A percentile compares a stretch with the other conserved stretches of the same genome.
Evolutionary conservation across 2,888 invertebrate species (phyloP).

Genomic region (Eupeodes luniger): DNA sequence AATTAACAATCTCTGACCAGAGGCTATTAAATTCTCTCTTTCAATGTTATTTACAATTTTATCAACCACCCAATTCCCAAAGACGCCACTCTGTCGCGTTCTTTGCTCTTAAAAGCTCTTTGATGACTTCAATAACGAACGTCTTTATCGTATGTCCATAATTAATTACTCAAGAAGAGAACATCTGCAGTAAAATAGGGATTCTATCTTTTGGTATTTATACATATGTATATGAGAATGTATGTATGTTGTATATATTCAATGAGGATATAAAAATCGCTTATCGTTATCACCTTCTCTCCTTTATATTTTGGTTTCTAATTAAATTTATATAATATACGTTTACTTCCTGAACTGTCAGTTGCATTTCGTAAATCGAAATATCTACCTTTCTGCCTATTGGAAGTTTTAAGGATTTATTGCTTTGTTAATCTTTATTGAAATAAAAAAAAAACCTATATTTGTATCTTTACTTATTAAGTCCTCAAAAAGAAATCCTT

Average conservation of each 20-base stretch:
- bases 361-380: slow-evolving; percentile 26
- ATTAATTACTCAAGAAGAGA: slow-evolving; percentile 47
- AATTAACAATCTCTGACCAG: slow-evolving; percentile 24
- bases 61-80: background rate
- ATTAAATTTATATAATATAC: slow-evolving; percentile 50
- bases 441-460: background rate
- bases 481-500: background rate
- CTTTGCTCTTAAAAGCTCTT: slow-evolving; percentile 32
- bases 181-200: slow-evolving; percentile 47
- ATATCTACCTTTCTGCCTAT: background rate
- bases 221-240: background rate
- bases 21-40: slow-evolving; percentile 25
- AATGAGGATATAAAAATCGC: slow-evolving; percentile 8
- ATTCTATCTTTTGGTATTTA: background rate
- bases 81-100: slow-evolving; percentile 51
- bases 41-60: background rate
- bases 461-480: background rate
- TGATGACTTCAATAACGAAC: slow-evolving; percentile 56
- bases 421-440: slow-evolving; percentile 17
- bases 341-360: slow-evolving; percentile 33
- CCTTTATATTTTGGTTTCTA: background rate
- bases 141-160: slow-evolving; percentile 49
- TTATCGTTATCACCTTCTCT: slow-evolving; percentile 41
- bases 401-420: slow-evolving; percentile 24
- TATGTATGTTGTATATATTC: no score